These are phyloP conservation scores for Vulpes ferrilata DNA, from an alignment of 2,113 vertebrate genomes.

Conservation along the genomic window DNA sequence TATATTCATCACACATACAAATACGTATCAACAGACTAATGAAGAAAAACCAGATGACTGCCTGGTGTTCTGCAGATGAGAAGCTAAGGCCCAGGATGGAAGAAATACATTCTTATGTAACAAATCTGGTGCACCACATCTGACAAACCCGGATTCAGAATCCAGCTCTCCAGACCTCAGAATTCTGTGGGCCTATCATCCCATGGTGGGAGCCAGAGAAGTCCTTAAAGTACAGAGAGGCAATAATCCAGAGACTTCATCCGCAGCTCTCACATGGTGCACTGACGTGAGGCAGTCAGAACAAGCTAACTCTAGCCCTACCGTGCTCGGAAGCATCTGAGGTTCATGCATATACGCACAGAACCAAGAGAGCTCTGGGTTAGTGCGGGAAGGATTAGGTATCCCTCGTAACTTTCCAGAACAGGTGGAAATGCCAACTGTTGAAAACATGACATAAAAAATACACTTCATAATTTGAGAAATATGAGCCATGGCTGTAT, in stretches of 20 bases:
- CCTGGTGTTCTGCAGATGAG: not conserved
- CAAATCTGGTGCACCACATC: not conserved
- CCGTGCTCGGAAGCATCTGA: not conserved
- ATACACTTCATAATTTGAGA: not conserved
- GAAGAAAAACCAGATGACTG: not conserved
- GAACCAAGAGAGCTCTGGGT: not conserved
- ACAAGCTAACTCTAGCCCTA: not conserved
- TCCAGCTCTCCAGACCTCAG: not conserved
- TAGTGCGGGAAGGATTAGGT: not conserved
- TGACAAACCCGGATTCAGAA: not conserved
- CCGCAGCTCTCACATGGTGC: not conserved
- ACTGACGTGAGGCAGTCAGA: not conserved
- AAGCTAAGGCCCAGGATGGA: not conserved
- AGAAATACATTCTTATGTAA: not conserved
- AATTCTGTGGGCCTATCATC: not conserved
- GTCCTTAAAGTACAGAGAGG: not conserved
- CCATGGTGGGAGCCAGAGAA: not conserved
- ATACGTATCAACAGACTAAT: not conserved
- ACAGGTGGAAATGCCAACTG: not conserved
- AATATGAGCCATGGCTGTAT: not conserved
- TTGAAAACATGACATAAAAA: not conserved
- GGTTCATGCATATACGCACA: not conserved
- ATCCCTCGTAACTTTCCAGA: not conserved
- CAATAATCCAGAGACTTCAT: not conserved
- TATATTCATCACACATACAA: too few relatives aligned